Evolutionary conservation across 2,888 invertebrate species (phyloP), one percentile per base, ranked within the genome.

Genomic region (Hydropsyche betteni): DNA sequence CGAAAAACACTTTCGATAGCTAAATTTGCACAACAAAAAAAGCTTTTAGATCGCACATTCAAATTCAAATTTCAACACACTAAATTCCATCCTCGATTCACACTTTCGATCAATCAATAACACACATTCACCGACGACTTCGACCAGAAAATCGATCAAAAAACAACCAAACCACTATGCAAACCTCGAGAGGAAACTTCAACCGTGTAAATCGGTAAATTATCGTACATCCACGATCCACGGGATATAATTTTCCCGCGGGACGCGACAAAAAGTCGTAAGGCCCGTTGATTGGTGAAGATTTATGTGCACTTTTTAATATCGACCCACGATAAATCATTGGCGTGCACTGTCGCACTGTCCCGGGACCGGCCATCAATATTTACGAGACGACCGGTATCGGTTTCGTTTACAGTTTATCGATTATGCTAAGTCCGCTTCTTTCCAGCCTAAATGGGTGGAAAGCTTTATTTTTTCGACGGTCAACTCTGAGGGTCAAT

Each of bases 291-390:
- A 77, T 77, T 77, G 75, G 68, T 53, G 55, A 58, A 36, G 61
- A 77, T 77, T 75, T 77, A 75, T 73, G 74, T 53, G 75, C 68
- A 74, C 75, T 77, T 77, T 71, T 74, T 69, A 70, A 77, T 44
- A 68, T 61, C 58, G 55, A 55, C 16, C 58, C 61, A 70, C 68
- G 38, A 74, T 75, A 75, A 77, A 77, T 77, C 75, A 75, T 75
- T 74, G 74, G 36, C 36, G 64, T 36, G 44, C 44, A 64, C 58
- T 72, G 72, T 55, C 52, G 33, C 72, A 58, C 34, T 16, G 38
- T 24, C 24, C 68, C 14, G 68, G 68, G 69, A n/a, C 14, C 10
- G 70, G 24, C 72, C 72, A 72, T 72, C 72, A 72, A 72, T 72
- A 72, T 72, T 72, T 72, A 72, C 72, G 72, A 72, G 72, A 72